These are phyloP conservation scores for Sarcophaga subvicina DNA, from an alignment of 2,888 invertebrate genomes.

Conservation along the genomic window DNA sequence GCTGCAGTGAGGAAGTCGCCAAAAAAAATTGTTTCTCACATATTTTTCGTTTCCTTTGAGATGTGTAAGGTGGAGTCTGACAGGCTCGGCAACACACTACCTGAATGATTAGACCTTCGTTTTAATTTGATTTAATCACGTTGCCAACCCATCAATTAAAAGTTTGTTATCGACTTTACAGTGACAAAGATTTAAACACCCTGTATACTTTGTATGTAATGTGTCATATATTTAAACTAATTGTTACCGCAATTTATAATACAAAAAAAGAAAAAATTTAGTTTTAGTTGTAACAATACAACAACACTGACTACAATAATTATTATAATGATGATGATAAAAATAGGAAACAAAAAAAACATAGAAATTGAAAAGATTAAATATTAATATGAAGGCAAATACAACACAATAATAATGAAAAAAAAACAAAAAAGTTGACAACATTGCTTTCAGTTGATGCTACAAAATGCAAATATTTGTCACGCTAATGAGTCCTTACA, in stretches of 20 bases:
- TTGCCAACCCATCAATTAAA: too few species aligned
- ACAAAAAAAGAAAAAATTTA: constrained; percentile 45
- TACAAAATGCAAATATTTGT: constrained; percentile 66
- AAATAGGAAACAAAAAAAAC: background rate
- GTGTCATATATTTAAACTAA: constrained; percentile 47
- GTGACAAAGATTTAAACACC: too few species aligned
- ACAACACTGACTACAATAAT: constrained; percentile 55
- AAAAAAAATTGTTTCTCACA: too few species aligned
- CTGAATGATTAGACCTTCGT: too few species aligned
- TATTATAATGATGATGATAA: constrained; percentile 50
- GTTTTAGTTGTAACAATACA: constrained; percentile 50
- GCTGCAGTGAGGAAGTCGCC: too few species aligned
- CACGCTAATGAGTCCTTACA: constrained; percentile 65
- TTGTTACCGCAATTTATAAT: constrained; percentile 60
- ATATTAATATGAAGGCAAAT: constrained; percentile 59
- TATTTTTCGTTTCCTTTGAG: too few species aligned
- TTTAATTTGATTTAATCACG: too few species aligned
- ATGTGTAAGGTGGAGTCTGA: too few species aligned
- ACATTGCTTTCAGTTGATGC: constrained; percentile 58
- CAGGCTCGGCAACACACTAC: too few species aligned
- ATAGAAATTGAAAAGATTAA: constrained; percentile 45
- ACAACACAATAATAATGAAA: background rate
- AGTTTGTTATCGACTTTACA: background rate
- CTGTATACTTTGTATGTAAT: constrained; percentile 48
- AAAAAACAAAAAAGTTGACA: constrained; percentile 38